phyloP scores from a whole-genome alignment of 2,888 invertebrate species.

The Erannis defoliaria region DNA sequence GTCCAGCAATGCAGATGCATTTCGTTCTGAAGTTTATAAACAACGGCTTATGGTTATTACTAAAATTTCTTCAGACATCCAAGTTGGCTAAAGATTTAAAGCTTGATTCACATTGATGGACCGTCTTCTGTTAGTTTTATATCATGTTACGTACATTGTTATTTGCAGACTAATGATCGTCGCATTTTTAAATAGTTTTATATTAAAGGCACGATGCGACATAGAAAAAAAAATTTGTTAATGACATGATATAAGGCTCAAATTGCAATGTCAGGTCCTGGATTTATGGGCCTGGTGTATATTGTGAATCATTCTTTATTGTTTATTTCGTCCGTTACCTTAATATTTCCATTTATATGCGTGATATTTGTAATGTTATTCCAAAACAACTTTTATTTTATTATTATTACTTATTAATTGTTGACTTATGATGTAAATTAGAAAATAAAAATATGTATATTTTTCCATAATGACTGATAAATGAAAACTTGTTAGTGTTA shows the following conservation, averaged over 20 bases:
- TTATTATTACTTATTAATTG: conserved; percentile 42
- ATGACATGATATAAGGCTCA: neutral
- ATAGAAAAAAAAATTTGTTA: neutral
- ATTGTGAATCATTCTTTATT: neutral
- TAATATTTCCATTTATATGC: conserved; percentile 34
- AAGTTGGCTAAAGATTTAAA: neutral
- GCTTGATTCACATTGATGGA: neutral
- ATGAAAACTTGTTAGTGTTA: conserved; percentile 42
- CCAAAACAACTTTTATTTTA: conserved; percentile 50
- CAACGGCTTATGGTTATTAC: neutral
- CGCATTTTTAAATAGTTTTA: neutral
- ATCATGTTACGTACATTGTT: too few relatives aligned
- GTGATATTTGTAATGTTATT: conserved; percentile 59
- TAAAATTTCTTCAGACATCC: neutral
- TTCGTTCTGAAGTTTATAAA: neutral
- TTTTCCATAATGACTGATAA: conserved; percentile 61
- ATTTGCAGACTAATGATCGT: too few relatives aligned
- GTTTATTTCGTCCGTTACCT: conserved; percentile 30
- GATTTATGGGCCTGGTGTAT: neutral
- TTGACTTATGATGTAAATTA: conserved; percentile 46
- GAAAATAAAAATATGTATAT: conserved; percentile 51
- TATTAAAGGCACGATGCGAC: neutral
- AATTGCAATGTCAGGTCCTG: neutral
- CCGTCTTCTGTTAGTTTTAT: too few relatives aligned
- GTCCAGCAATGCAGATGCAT: neutral